phyloP scores from a whole-genome alignment of 2,888 invertebrate genomes.

The Parasteatoda lunata region DNA sequence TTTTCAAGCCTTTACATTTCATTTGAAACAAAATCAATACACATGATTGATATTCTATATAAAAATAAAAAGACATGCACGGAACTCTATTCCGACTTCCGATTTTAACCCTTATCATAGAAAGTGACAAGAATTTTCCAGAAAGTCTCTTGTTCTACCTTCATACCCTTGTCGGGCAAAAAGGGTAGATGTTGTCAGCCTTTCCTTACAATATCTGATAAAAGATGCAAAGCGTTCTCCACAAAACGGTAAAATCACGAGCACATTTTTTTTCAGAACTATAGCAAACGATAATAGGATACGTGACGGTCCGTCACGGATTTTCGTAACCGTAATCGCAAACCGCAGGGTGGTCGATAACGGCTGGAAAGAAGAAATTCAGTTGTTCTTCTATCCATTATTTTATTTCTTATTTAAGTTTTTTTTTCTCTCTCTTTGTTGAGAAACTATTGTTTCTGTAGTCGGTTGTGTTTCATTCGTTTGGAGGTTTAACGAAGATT shows the following conservation, averaged over 20 bases:
- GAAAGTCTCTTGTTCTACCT: too few relatives aligned
- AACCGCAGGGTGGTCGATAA: constrained; percentile 38
- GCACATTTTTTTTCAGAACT: not conserved
- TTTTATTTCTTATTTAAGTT: not conserved
- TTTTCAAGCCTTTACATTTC: too few relatives aligned
- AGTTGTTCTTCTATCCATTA: not conserved
- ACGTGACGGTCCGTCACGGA: constrained; percentile 28
- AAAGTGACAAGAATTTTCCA: too few relatives aligned
- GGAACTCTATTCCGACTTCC: too few relatives aligned
- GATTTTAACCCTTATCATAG: too few relatives aligned
- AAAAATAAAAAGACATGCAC: too few relatives aligned
- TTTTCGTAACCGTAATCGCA: constrained; percentile 31
- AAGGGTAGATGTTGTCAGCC: not conserved
- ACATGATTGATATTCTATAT: too few relatives aligned
- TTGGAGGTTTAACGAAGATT: not conserved
- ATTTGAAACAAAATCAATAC: too few relatives aligned
- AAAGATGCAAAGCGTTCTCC: constrained; percentile 35
- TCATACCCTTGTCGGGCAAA: not conserved
- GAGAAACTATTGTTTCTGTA: not conserved
- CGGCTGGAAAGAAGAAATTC: constrained; percentile 4
- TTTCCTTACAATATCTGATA: not conserved
- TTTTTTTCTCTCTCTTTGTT: not conserved
- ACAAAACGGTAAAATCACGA: constrained; percentile 14
- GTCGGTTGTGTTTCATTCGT: not conserved
- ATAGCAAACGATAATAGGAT: constrained; percentile 29